Evolutionary conservation across 2,888 invertebrate genomes (phyloP).

Genomic region (Myopa tessellatipennis): DNA sequence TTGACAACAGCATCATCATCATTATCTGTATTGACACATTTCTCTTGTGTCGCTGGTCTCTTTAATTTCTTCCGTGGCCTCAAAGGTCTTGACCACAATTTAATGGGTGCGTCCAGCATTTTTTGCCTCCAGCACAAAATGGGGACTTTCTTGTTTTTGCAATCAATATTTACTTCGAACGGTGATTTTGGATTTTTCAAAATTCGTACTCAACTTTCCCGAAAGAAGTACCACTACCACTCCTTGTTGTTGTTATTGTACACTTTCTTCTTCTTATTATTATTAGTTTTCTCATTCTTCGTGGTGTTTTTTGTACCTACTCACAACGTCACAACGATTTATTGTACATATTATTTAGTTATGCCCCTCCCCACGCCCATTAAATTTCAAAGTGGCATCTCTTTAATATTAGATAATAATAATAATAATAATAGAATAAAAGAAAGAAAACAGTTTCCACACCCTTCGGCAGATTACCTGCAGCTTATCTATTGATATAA

Average conservation of each 20-base stretch:
- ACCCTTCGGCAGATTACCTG: background rate
- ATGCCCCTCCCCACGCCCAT: no score
- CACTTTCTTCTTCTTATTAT: background rate
- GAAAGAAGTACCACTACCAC: constrained; percentile 12
- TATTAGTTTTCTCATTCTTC: no score
- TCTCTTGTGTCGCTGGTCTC: background rate
- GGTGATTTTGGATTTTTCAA: background rate
- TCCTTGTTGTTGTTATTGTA: background rate
- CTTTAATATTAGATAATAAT: background rate
- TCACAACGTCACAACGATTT: no score
- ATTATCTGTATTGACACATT: no score
- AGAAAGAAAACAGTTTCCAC: background rate
- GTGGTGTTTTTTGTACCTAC: no score
- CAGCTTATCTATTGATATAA: background rate
- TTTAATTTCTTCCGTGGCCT: background rate
- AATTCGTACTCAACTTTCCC: constrained; percentile 60
- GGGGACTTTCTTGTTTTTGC: constrained; percentile 7
- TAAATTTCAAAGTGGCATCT: background rate
- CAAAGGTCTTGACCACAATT: constrained; percentile 36
- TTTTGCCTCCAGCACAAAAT: background rate
- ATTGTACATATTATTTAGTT: background rate
- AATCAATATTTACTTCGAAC: background rate
- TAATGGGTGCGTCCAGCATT: constrained; percentile 10
- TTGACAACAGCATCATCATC: no score
- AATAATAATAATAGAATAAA: background rate